Conservation (phyloP, 2,797 vertebrate species). For the Molossus alvarezi region DNA sequence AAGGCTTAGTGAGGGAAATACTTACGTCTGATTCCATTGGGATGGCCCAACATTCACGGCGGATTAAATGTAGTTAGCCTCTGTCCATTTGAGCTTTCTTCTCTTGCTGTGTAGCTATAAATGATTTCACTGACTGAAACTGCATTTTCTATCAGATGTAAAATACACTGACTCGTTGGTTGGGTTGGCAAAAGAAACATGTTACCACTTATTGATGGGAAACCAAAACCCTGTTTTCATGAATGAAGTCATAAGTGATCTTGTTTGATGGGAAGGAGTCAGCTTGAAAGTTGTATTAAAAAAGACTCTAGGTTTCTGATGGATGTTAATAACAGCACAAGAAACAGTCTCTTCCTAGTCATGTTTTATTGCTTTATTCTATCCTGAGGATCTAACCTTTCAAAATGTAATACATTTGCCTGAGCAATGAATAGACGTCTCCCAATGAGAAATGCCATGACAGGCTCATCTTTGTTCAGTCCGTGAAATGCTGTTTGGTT, state of each 20-base stretch:
- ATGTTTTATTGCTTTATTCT: constrained; percentile 76
- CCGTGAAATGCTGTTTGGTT: constrained; percentile 2
- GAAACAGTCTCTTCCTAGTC: constrained; percentile 50
- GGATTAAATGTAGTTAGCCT: constrained; percentile 73
- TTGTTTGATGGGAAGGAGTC: constrained; percentile 65
- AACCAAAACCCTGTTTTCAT: constrained; percentile 57
- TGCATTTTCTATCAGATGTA: constrained; percentile 66
- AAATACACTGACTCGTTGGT: constrained; percentile 63
- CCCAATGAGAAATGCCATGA: constrained; percentile 41
- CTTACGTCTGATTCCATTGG: constrained; percentile 73
- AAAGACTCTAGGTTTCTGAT: constrained; percentile 70
- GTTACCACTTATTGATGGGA: constrained; percentile 65
- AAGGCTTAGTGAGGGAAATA: constrained; percentile 77
- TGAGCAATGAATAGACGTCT: constrained; percentile 41
- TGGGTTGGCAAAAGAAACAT: constrained; percentile 70
- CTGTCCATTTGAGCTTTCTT: constrained; percentile 72
- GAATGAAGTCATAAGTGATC: constrained; percentile 79
- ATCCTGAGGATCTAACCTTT: constrained; percentile 71
- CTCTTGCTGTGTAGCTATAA: constrained; percentile 61
- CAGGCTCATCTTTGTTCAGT: constrained; percentile 61
- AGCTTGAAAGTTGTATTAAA: constrained; percentile 71
- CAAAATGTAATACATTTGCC: constrained; percentile 67
- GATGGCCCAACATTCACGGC: constrained; percentile 3
- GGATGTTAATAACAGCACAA: constrained; percentile 75
- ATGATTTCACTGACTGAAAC: constrained; percentile 68